phyloP scores from a whole-genome alignment of 1,140 invertebrate species.

The Tigriopus japonicus region DNA sequence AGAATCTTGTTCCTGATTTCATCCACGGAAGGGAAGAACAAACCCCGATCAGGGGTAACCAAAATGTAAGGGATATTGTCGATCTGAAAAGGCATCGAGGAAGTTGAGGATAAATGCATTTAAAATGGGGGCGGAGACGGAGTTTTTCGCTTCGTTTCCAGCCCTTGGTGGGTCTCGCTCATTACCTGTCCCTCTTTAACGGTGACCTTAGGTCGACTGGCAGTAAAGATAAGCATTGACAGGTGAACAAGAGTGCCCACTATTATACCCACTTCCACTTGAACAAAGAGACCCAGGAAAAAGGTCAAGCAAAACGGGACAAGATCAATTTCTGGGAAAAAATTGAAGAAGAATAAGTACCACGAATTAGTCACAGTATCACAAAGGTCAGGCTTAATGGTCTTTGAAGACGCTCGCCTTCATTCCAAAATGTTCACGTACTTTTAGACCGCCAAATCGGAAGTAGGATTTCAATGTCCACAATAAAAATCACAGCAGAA shows the following conservation, averaged over 20 bases:
- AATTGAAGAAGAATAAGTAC: background rate
- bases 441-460: constrained; percentile 5
- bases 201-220: background rate
- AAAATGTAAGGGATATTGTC: background rate
- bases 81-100: background rate
- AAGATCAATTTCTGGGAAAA: constrained; percentile 9
- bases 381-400: background rate
- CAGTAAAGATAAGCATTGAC: background rate
- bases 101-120: background rate
- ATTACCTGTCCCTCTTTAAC: background rate
- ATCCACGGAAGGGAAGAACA: constrained; percentile 7
- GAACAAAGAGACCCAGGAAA: constrained; percentile 6
- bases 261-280: background rate
- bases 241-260: constrained; percentile 5
- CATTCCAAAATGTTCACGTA: background rate
- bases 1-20: constrained; percentile 1
- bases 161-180: background rate
- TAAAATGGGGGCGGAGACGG: background rate
- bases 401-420: background rate
- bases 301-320: constrained; percentile 7
- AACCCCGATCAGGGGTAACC: background rate
- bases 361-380: background rate
- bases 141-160: background rate
- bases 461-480: constrained; percentile 20
- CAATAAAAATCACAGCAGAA: constrained; percentile 27